Base-by-base conservation (phyloP, 2,888 invertebrate species). In the Scaptomyza cyrtandrae region DNA sequence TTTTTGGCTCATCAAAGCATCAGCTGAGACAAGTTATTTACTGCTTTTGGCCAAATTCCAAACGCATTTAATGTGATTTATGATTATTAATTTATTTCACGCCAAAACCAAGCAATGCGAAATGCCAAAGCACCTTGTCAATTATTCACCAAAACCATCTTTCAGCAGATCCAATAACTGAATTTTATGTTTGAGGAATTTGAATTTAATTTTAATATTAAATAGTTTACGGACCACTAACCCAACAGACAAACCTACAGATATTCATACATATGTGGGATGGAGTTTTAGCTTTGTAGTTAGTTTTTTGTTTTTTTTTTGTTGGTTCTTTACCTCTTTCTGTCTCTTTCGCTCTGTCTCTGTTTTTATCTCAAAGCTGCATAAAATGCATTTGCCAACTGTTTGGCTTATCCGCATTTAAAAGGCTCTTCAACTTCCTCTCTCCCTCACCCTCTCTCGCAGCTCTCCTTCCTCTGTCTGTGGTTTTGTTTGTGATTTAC, bases 401-500 rank as follows among this genome's bases (percentile, higher is more conserved):
- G 75, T 80, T 75, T 44, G 70, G 69, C 56, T 73, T 75, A 55
- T 59, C 50, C 53, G 50, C 59, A 64, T 70, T 75, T 70, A 63
- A 75, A 75, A 65, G 44, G 56, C 59, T 43, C 52, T 49, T 41
- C 31, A 41, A 41, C 41, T 41, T 1, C 7, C 14, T 14, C 39
- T 39, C 27, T 11, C 27, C 0, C 14, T 14, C 27, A 0, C 46
- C 1, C 3, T 29, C 10, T 14, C 46, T 6, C 14, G 1, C 24
- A 24, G 5, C 1, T n/a, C 13, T 16, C 0, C 13, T 16, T 14
- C 6, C 46, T 59, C 79, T 87, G 82, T 57, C 76, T 87, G 82
- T 74, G 82, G 82, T 63, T 85, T 61, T 67, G 69, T 60, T 73
- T 85, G 77, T 85, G 82, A 83, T 87, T 83, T 87, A 83, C 82